Conservation (phyloP, 2,888 invertebrate species). For the Ceratothoa steindachneri region DNA sequence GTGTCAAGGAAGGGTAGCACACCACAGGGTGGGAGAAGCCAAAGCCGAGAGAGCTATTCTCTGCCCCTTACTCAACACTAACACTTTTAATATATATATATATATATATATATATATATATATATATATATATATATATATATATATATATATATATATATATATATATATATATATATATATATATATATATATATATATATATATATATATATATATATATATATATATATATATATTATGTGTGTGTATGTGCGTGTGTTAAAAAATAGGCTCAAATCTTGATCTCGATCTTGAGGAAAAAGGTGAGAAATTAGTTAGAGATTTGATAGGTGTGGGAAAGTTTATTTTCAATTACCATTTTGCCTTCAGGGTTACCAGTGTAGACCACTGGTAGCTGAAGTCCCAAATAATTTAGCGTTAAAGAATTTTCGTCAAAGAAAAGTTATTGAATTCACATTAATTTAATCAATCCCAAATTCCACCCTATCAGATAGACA, state of each 20-base stretch:
- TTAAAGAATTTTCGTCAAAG: too few species aligned
- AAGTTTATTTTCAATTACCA: too few species aligned
- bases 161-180: not conserved
- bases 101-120: conserved; percentile 2
- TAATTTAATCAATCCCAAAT: too few species aligned
- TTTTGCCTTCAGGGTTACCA: too few species aligned
- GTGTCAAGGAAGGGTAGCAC: conserved; percentile 1
- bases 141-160: conserved; percentile 3
- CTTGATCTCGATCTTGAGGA: too few species aligned
- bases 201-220: conserved; percentile 18
- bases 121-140: conserved; percentile 15
- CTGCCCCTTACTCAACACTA: not conserved
- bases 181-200: conserved; percentile 12
- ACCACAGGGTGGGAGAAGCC: not conserved
- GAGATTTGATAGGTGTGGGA: not conserved
- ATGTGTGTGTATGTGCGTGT: too few species aligned
- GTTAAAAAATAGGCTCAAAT: too few species aligned
- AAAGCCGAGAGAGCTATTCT: not conserved
- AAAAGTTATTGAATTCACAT: too few species aligned
- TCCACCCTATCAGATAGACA: too few species aligned
- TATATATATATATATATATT: conserved; percentile 17
- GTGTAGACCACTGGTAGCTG: too few species aligned
- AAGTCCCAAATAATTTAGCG: too few species aligned
- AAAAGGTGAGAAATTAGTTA: too few species aligned
- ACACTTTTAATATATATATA: not conserved